phyloP scores from a whole-genome alignment of 2,113 vertebrate genomes.

The Rostratula benghalensis region DNA sequence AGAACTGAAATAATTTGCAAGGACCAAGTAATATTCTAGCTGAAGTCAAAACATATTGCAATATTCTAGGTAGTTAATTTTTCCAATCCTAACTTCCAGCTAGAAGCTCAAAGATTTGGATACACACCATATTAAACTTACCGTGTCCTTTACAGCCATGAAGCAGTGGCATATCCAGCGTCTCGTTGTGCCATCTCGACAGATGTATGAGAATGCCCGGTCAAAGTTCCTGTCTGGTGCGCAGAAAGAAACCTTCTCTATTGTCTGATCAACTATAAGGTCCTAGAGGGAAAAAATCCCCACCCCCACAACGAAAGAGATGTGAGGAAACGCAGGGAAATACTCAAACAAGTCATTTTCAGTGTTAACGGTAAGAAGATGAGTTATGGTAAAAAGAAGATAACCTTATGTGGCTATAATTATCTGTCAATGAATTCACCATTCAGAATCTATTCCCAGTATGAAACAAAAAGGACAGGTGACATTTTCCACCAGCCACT shows the following conservation, averaged over 20 bases:
- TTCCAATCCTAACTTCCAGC: not conserved
- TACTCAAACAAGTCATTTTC: not conserved
- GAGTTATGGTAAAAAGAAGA: not conserved
- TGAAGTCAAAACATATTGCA: not conserved
- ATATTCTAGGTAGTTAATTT: not conserved
- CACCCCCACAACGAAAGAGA: not conserved
- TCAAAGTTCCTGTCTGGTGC: slow-evolving; percentile 98
- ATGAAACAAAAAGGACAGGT: not conserved
- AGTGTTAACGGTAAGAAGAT: not conserved
- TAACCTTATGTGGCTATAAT: not conserved
- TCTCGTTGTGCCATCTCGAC: slow-evolving; percentile 95
- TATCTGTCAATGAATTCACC: not conserved
- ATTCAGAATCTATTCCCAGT: not conserved
- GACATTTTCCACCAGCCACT: not conserved
- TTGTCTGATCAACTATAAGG: slow-evolving; percentile 98
- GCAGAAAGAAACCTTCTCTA: slow-evolving; percentile 99
- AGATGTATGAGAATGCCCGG: slow-evolving; percentile 97
- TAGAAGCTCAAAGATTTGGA: not conserved
- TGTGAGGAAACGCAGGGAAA: not conserved
- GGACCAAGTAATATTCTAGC: not conserved
- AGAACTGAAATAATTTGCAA: not conserved
- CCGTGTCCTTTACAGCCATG: slow-evolving; percentile 98
- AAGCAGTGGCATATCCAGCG: slow-evolving; percentile 99
- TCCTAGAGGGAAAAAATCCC: slow-evolving; percentile 77
- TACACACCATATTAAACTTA: slow-evolving; percentile 65